These are phyloP conservation scores for Urosaurus nigricauda DNA, from an alignment of 2,797 vertebrate species.

Conservation along the genomic window DNA sequence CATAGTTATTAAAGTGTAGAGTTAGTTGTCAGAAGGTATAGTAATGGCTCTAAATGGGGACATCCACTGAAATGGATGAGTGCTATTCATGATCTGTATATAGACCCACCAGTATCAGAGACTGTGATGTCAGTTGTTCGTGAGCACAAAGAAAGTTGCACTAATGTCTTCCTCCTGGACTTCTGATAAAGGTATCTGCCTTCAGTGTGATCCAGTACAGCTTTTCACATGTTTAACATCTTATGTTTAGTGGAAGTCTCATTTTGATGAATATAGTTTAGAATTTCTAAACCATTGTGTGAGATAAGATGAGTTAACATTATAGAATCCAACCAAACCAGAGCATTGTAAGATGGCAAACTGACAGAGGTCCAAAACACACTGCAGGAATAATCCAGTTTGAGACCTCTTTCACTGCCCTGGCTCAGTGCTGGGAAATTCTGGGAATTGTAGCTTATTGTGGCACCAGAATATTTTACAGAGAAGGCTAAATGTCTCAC, in stretches of 20 bases:
- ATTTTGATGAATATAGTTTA: neutral
- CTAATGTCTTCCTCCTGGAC: neutral
- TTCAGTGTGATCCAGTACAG: neutral
- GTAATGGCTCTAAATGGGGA: neutral
- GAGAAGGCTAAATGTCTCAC: no score
- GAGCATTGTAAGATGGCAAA: no score
- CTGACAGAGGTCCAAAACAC: no score
- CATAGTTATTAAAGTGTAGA: neutral
- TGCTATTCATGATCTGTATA: neutral
- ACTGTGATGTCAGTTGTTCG: neutral
- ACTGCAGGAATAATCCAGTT: no score
- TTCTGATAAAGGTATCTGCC: neutral
- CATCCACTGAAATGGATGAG: neutral
- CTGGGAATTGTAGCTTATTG: no score
- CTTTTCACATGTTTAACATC: neutral
- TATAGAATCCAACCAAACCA: neutral
- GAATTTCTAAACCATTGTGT: neutral
- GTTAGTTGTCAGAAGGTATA: neutral
- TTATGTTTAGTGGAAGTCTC: neutral
- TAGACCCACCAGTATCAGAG: neutral
- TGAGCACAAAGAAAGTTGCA: no score
- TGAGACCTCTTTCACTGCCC: no score
- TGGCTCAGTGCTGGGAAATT: no score
- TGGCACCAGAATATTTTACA: no score
- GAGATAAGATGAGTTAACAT: neutral